These are phyloP conservation scores for Spodoptera exigua DNA, from an alignment of 2,888 invertebrate species.

Conservation along the genomic window DNA sequence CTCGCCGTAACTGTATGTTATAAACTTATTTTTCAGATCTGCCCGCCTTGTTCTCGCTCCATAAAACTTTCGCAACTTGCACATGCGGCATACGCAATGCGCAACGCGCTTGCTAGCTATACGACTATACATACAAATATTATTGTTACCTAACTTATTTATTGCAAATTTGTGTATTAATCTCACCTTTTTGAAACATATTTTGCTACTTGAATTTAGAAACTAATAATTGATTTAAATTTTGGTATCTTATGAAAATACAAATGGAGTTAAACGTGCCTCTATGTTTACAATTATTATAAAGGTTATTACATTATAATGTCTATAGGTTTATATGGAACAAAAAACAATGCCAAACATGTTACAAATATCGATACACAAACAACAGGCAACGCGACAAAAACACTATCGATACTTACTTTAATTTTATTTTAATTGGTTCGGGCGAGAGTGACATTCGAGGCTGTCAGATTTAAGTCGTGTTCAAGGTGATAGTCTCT, in stretches of 20 bases:
- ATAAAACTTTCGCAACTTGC: slow-evolving; percentile 76
- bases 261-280: no score
- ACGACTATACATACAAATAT: slow-evolving; percentile 33
- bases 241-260: no score
- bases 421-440: slow-evolving; percentile 82
- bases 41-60: slow-evolving; percentile 67
- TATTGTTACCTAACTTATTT: slow-evolving; percentile 49
- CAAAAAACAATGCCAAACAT: slow-evolving; percentile 37
- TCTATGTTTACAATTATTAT: no score
- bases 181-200: no score
- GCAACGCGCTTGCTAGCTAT: slow-evolving; percentile 34
- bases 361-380: slow-evolving; percentile 43
- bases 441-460: slow-evolving; percentile 85
- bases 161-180: slow-evolving; percentile 7
- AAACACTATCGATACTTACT: slow-evolving; percentile 73
- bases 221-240: no score
- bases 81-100: slow-evolving; percentile 60
- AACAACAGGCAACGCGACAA: slow-evolving; percentile 65
- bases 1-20: slow-evolving; percentile 71
- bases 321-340: background rate
- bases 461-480: slow-evolving; percentile 88
- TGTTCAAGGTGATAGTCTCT: slow-evolving; percentile 88
- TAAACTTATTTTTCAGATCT: slow-evolving; percentile 74
- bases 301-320: no score
- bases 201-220: no score